A percentile compares a stretch with the other conserved stretches of the same genome.
Evolutionary conservation across 2,797 vertebrate genomes (phyloP).

Genomic region (Lacerta agilis): DNA sequence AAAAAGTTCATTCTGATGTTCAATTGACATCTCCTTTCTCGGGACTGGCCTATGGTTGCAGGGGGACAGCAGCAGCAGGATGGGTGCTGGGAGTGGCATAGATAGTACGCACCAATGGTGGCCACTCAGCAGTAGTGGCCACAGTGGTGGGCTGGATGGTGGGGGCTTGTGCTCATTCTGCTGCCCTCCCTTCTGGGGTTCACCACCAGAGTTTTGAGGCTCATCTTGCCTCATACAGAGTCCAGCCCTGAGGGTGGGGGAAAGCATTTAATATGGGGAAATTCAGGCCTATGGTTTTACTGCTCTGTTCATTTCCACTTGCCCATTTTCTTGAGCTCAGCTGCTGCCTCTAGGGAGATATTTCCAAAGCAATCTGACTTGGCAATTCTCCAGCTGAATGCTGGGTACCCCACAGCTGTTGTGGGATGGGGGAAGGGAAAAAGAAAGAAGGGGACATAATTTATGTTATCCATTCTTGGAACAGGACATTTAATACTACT

Average conservation of each 20-base stretch:
- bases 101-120: too few relatives aligned
- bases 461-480: not conserved
- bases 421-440: not conserved
- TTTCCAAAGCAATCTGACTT: not conserved
- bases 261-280: not conserved
- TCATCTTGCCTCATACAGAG: too few relatives aligned
- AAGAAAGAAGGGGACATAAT: not conserved
- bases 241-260: not conserved
- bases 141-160: too few relatives aligned
- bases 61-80: too few relatives aligned
- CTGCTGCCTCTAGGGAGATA: slow-evolving; percentile 5
- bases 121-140: too few relatives aligned
- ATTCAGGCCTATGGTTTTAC: not conserved
- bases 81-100: too few relatives aligned
- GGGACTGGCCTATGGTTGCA: too few relatives aligned
- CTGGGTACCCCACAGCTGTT: slow-evolving; percentile 17
- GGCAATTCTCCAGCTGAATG: slow-evolving; percentile 1
- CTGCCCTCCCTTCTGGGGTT: too few relatives aligned
- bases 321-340: slow-evolving; percentile 10
- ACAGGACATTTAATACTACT: slow-evolving; percentile 7
- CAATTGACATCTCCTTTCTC: too few relatives aligned
- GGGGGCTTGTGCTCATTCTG: too few relatives aligned
- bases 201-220: too few relatives aligned
- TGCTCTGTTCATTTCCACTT: not conserved
- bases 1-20: too few relatives aligned